phyloP scores from a whole-genome alignment of 2,888 invertebrate species.

The Microchrysa polita region DNA sequence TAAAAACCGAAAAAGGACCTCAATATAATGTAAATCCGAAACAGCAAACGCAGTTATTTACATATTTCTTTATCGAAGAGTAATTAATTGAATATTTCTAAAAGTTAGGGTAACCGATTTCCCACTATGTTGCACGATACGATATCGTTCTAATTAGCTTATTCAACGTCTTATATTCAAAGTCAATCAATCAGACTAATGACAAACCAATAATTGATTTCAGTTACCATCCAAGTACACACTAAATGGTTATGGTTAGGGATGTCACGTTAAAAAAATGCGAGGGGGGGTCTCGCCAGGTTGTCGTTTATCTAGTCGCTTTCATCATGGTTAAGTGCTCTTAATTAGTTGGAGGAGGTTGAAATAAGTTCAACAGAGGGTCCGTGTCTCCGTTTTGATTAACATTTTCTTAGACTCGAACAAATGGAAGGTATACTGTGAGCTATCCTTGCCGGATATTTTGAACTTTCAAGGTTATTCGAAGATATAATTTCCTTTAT shows the following conservation, averaged over 20 bases:
- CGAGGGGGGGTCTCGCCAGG: background rate
- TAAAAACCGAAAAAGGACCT: no score
- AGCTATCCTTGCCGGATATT: no score
- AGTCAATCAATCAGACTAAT: slow-evolving; percentile 40
- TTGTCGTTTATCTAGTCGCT: background rate
- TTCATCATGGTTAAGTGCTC: background rate
- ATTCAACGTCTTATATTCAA: slow-evolving; percentile 30
- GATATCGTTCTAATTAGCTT: slow-evolving; percentile 34
- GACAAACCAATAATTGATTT: slow-evolving; percentile 40
- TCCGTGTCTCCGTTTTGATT: background rate
- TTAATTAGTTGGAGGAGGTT: background rate
- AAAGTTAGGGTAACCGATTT: no score
- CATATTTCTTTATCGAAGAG: no score
- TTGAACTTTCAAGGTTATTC: no score
- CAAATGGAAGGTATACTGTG: no score
- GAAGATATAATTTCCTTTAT: no score
- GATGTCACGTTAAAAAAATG: background rate
- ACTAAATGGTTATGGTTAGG: slow-evolving; percentile 17
- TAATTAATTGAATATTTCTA: no score
- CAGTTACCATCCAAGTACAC: slow-evolving; percentile 10
- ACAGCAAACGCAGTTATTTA: no score
- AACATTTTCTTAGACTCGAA: background rate
- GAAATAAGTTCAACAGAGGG: background rate
- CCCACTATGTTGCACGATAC: no score
- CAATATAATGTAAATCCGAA: no score